These are phyloP conservation scores for Agrotis exclamationis DNA, from an alignment of 2,888 invertebrate species.

Conservation along the genomic window DNA sequence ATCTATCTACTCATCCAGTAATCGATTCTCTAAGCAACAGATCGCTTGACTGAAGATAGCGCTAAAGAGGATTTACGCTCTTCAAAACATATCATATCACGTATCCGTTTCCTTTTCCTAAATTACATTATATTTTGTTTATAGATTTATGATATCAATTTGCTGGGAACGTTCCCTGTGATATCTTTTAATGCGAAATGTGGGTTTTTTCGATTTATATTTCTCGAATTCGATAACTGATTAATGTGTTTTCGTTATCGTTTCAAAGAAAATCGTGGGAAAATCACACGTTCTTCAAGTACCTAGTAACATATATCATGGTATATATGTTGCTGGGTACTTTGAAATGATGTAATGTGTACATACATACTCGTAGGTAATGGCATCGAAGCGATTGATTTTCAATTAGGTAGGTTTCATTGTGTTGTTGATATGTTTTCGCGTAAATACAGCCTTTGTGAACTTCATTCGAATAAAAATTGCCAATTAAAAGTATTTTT, in stretches of 20 bases:
- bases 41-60: constrained; percentile 66
- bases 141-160: constrained; percentile 63
- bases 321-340: neutral
- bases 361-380: neutral
- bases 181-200: constrained; percentile 57
- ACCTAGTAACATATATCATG: neutral
- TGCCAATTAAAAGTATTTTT: neutral
- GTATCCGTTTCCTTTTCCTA: constrained; percentile 47
- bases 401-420: constrained; percentile 13
- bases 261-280: constrained; percentile 31
- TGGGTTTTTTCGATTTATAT: constrained; percentile 48
- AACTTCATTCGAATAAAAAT: neutral
- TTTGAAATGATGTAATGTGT: neutral
- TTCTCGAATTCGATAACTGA: constrained; percentile 34
- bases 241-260: constrained; percentile 54
- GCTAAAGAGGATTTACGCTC: constrained; percentile 56
- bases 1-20: constrained; percentile 60
- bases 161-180: constrained; percentile 38
- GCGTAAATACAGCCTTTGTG: neutral
- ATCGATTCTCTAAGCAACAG: constrained; percentile 51
- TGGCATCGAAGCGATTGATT: constrained; percentile 21
- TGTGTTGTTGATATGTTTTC: neutral
- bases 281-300: constrained; percentile 16
- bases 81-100: constrained; percentile 37
- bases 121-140: constrained; percentile 60